Evolutionary conservation across 2,113 vertebrate species (phyloP).

Genomic region (Hemibagrus wyckioides): DNA sequence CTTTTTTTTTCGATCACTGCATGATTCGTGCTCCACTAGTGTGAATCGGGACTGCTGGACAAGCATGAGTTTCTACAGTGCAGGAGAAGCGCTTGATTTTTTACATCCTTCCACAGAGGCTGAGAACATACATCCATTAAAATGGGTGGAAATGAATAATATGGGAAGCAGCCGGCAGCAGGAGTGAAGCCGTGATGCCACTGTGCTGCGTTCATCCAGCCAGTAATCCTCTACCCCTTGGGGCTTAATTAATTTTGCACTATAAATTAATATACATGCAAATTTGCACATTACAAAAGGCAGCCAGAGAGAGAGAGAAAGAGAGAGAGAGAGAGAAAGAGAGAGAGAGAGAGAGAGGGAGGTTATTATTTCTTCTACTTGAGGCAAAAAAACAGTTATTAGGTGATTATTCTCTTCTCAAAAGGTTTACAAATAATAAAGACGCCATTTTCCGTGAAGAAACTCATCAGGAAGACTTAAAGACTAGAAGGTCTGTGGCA

Average conservation of each 20-base stretch:
- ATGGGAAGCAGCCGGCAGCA: neutral
- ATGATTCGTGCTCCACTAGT: neutral
- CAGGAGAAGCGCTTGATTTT: neutral
- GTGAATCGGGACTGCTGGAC: neutral
- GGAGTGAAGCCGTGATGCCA: neutral
- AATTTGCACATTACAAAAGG: constrained; percentile 32
- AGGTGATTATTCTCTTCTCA: neutral
- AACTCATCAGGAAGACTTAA: neutral
- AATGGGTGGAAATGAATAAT: neutral
- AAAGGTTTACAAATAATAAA: neutral
- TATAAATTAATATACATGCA: constrained; percentile 47
- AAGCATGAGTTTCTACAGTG: neutral
- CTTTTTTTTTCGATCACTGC: neutral
- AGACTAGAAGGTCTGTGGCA: neutral
- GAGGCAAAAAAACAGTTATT: neutral
- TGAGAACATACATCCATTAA: constrained; percentile 11
- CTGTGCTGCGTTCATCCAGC: neutral
- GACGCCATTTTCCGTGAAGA: neutral
- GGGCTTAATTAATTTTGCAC: constrained; percentile 54
- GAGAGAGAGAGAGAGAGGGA: neutral
- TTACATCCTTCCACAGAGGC: neutral
- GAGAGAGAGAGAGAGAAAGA: neutral
- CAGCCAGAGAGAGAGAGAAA: constrained; percentile 1
- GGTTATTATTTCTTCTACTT: neutral
- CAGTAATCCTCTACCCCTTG: constrained; percentile 36